phyloP scores from a whole-genome alignment of 2,113 vertebrate genomes.

The Leiothrix lutea region DNA sequence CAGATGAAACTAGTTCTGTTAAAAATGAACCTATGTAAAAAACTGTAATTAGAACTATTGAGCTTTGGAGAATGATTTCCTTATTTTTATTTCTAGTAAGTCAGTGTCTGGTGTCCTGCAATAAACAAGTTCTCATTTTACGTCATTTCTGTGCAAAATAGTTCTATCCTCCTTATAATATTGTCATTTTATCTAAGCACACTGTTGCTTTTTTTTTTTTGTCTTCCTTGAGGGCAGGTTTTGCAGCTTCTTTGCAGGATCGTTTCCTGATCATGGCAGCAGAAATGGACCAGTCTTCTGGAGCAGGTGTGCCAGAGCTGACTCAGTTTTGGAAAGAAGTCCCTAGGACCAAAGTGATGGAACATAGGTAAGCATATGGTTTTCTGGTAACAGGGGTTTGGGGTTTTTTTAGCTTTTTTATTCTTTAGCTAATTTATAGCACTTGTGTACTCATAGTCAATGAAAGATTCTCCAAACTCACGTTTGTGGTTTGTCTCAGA shows the following conservation, averaged over 20 bases:
- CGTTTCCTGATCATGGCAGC: constrained; percentile 96
- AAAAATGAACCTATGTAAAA: not conserved
- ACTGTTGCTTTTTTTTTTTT: not conserved
- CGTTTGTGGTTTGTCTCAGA: not conserved
- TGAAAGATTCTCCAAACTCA: not conserved
- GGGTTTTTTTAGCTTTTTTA: not conserved
- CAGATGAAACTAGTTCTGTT: not conserved
- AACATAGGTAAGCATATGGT: constrained; percentile 81
- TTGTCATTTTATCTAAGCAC: not conserved
- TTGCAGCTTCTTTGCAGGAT: constrained; percentile 90
- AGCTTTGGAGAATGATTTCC: not conserved
- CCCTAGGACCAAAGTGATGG: constrained; percentile 87
- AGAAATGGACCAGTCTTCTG: constrained; percentile 87
- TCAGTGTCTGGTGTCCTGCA: not conserved
- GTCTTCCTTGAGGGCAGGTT: constrained; percentile 71
- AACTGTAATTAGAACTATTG: not conserved
- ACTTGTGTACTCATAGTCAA: not conserved
- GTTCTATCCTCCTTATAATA: not conserved
- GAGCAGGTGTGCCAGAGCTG: constrained; percentile 78
- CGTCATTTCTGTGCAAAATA: not conserved
- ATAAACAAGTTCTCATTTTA: not conserved
- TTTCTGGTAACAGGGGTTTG: not conserved
- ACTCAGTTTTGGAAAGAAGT: constrained; percentile 96
- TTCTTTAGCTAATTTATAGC: not conserved
- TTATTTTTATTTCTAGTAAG: not conserved